phyloP scores from a whole-genome alignment of 92 coral and sea anemone genomes.

The Parazoanthus darwini region DNA sequence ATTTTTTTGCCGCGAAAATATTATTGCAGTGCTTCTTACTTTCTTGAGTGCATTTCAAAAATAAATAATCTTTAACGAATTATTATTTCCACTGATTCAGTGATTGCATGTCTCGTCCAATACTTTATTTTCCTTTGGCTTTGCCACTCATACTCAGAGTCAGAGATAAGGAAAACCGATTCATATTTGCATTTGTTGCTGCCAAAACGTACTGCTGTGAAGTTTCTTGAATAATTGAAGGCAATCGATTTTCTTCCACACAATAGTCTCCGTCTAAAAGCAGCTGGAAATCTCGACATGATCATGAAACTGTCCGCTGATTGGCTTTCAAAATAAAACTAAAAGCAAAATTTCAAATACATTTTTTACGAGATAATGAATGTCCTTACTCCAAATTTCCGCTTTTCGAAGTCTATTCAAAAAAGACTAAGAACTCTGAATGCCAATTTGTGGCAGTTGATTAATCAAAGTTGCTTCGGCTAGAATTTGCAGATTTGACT shows the following conservation, averaged over 20 bases:
- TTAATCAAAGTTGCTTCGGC: background rate
- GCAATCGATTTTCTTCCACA: constrained; percentile 11
- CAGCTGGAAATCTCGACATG: constrained; percentile 21
- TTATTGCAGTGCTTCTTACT: background rate
- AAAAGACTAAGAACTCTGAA: background rate
- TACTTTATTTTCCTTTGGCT: background rate
- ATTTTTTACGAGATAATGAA: constrained; percentile 30
- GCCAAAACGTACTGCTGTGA: constrained; percentile 16
- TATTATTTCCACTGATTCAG: background rate
- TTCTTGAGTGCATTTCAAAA: background rate
- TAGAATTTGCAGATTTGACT: background rate
- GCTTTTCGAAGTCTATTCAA: constrained; percentile 13
- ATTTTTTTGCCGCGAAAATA: background rate
- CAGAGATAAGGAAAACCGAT: background rate
- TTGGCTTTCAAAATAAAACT: constrained; percentile 7
- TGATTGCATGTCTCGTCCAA: background rate
- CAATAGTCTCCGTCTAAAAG: background rate
- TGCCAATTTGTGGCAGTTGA: background rate
- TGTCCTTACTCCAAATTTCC: constrained; percentile 2
- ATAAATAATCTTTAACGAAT: background rate
- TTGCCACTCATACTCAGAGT: background rate
- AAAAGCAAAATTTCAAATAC: constrained; percentile 14
- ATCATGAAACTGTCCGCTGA: background rate
- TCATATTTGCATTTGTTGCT: background rate
- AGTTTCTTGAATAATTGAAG: constrained; percentile 18